A percentile compares a stretch with the other conserved stretches of the same genome.
Conservation (phyloP, 2,113 vertebrate species). For the Melanerpes formicivorus region DNA sequence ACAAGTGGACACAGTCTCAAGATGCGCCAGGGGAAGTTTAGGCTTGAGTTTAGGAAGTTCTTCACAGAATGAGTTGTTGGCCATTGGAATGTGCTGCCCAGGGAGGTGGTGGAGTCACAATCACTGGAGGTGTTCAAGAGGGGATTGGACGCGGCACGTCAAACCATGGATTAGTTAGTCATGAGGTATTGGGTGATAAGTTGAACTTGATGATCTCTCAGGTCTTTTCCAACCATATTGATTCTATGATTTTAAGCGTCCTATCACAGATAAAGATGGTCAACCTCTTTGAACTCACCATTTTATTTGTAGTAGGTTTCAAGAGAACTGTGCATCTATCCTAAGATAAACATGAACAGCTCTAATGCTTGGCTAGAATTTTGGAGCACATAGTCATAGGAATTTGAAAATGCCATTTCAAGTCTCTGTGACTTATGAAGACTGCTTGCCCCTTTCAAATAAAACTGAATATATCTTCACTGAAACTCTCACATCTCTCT, state of each 20-base stretch:
- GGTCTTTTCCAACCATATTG: no score
- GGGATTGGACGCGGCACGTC: no score
- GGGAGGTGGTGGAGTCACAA: no score
- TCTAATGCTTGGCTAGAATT: background rate
- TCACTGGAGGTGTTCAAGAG: no score
- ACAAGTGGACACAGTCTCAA: no score
- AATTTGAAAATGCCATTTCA: background rate
- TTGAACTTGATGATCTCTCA: no score
- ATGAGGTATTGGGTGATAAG: no score
- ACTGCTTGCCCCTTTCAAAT: background rate
- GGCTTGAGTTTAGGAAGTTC: no score
- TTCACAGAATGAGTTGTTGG: no score
- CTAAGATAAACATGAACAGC: background rate
- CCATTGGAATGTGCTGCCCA: no score
- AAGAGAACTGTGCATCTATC: background rate
- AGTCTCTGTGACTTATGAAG: background rate
- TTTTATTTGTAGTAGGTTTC: background rate
- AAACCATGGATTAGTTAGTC: no score
- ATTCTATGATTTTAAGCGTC: background rate
- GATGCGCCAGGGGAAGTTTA: no score
- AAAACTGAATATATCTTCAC: background rate
- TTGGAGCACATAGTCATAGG: background rate
- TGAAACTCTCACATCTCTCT: background rate
- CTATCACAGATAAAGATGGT: background rate
- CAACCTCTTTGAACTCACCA: background rate